Evolutionary conservation across 2,113 vertebrate genomes (phyloP).

Genomic region (Copsychus sechellarum): DNA sequence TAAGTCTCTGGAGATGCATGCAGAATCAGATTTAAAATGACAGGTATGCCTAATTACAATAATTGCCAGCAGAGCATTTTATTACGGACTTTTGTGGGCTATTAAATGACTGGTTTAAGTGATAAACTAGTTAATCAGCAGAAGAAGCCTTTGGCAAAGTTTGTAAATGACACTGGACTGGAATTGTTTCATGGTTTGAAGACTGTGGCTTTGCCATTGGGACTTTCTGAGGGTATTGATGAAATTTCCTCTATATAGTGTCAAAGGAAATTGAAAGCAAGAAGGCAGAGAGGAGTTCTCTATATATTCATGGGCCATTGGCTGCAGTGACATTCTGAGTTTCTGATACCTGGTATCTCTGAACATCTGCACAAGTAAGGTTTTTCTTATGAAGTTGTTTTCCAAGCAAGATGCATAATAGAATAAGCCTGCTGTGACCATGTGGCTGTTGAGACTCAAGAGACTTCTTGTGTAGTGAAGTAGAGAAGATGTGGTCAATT

Average conservation of each 20-base stretch:
- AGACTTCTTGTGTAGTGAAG: neutral
- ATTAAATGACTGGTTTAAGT: conserved; percentile 3
- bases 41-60: conserved; percentile 22
- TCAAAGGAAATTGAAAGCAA: neutral
- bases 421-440: neutral
- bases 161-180: neutral
- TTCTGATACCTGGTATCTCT: neutral
- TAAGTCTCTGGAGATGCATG: conserved; percentile 10
- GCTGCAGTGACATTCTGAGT: neutral
- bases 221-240: neutral
- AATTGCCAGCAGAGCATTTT: neutral
- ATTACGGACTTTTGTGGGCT: neutral
- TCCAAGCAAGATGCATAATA: neutral
- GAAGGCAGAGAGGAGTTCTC: neutral
- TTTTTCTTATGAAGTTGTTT: neutral
- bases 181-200: neutral
- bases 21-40: conserved; percentile 27
- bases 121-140: conserved; percentile 4
- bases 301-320: neutral
- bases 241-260: neutral
- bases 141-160: neutral
- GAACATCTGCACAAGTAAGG: neutral
- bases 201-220: neutral
- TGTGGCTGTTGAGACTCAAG: neutral
- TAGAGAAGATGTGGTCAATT: neutral